phyloP scores from a whole-genome alignment of 1,140 invertebrate species.

The Ips typographus region DNA sequence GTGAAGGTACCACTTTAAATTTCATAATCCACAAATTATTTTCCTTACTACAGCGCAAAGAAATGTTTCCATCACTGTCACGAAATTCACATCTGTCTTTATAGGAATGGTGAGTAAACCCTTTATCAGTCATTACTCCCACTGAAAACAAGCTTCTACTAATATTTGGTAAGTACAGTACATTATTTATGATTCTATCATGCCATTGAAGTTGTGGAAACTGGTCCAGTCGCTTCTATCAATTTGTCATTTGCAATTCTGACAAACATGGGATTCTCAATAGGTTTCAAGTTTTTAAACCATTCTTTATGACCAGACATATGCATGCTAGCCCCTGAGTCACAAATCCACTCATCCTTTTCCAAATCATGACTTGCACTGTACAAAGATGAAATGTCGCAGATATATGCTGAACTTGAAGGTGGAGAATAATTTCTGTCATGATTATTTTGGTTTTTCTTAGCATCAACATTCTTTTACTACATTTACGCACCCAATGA shows the following conservation, averaged over 20 bases:
- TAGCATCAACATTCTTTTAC: constrained; percentile 13
- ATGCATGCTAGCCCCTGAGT: constrained; percentile 24
- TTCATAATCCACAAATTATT: constrained; percentile 34
- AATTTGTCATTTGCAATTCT: constrained; percentile 38
- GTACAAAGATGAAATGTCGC: constrained; percentile 18
- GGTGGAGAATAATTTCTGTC: no score
- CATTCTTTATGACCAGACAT: constrained; percentile 6
- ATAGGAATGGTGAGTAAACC: constrained; percentile 17
- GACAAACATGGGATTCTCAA: constrained; percentile 22
- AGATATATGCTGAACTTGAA: constrained; percentile 15
- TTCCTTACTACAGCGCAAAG: constrained; percentile 18
- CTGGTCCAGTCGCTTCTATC: constrained; percentile 35
- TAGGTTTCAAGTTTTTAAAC: constrained; percentile 5
- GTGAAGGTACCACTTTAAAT: constrained; percentile 9
- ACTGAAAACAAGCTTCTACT: constrained; percentile 28
- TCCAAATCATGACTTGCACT: not conserved
- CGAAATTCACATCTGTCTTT: constrained; percentile 28
- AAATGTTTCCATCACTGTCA: constrained; percentile 24
- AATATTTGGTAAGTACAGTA: constrained; percentile 24
- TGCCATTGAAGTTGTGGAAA: constrained; percentile 27
- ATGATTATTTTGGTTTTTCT: constrained; percentile 19
- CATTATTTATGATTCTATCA: constrained; percentile 24
- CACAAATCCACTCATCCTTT: constrained; percentile 22
- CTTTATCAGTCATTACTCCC: constrained; percentile 30
- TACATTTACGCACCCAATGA: constrained; percentile 21